A percentile compares a stretch with the other conserved stretches of the same genome.
Evolutionary conservation across 2,797 vertebrate species (phyloP).

Genomic region (Lepilemur septentrionalis): DNA sequence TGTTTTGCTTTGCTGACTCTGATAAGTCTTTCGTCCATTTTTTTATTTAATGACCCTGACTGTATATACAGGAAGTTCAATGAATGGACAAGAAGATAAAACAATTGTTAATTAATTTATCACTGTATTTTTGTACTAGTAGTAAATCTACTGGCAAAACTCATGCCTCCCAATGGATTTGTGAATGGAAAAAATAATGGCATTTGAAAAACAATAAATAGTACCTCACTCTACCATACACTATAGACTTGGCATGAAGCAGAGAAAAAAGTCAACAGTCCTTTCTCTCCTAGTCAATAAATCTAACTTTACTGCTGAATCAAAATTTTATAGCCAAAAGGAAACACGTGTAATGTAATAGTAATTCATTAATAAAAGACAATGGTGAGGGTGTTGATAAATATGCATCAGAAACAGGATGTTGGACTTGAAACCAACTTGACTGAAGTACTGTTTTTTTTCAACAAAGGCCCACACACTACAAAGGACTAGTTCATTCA

Average conservation of each 20-base stretch:
- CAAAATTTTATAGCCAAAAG: constrained; percentile 57
- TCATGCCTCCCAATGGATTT: constrained; percentile 46
- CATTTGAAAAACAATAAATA: constrained; percentile 54
- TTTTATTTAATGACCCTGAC: neutral
- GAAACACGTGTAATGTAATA: constrained; percentile 55
- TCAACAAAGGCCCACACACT: neutral
- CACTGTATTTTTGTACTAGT: constrained; percentile 13
- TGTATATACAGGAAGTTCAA: constrained; percentile 16
- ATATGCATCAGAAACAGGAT: constrained; percentile 40
- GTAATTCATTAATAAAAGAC: constrained; percentile 40
- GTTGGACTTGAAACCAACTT: neutral
- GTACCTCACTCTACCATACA: neutral
- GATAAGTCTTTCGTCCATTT: neutral
- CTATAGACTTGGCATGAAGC: constrained; percentile 7
- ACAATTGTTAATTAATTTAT: constrained; percentile 57
- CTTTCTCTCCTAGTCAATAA: constrained; percentile 36
- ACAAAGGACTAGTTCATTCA: neutral
- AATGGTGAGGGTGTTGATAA: constrained; percentile 39
- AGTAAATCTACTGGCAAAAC: constrained; percentile 58
- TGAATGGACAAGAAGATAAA: constrained; percentile 52
- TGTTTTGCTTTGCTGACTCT: constrained; percentile 9
- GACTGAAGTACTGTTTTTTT: neutral
- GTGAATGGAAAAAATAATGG: constrained; percentile 51
- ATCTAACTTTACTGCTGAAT: constrained; percentile 60
- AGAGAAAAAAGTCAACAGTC: constrained; percentile 24